These are phyloP conservation scores for Liodrosophila aerea DNA, from an alignment of 2,888 invertebrate genomes.

Conservation along the genomic window DNA sequence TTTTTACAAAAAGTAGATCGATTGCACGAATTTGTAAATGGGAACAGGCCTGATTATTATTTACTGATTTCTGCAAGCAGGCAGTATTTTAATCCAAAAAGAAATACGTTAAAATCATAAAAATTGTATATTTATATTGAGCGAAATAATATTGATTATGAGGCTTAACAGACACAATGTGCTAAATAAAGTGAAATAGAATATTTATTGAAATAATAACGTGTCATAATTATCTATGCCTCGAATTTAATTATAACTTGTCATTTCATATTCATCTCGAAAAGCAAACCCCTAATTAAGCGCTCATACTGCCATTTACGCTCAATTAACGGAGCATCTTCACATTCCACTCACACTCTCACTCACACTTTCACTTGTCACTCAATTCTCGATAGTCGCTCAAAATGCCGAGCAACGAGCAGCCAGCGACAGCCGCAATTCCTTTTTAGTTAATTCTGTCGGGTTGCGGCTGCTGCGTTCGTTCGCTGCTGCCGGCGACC, in stretches of 20 bases:
- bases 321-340: no score
- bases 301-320: no score
- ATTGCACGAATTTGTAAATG: no score
- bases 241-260: background rate
- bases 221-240: background rate
- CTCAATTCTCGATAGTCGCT: slow-evolving; percentile 13
- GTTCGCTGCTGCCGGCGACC: slow-evolving; percentile 50
- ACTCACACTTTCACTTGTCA: slow-evolving; percentile 1
- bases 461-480: slow-evolving; percentile 18
- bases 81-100: no score
- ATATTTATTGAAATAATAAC: slow-evolving; percentile 12
- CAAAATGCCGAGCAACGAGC: background rate
- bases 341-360: no score
- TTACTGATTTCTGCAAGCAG: no score
- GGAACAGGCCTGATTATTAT: no score
- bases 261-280: no score
- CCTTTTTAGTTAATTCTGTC: slow-evolving; percentile 18
- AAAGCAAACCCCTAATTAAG: no score
- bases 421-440: background rate
- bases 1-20: no score
- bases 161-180: slow-evolving; percentile 2
- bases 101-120: no score
- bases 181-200: slow-evolving; percentile 14
- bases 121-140: no score
- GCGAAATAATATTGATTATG: background rate